phyloP scores from a whole-genome alignment of 2,113 vertebrate species.

The Cairina moschata region DNA sequence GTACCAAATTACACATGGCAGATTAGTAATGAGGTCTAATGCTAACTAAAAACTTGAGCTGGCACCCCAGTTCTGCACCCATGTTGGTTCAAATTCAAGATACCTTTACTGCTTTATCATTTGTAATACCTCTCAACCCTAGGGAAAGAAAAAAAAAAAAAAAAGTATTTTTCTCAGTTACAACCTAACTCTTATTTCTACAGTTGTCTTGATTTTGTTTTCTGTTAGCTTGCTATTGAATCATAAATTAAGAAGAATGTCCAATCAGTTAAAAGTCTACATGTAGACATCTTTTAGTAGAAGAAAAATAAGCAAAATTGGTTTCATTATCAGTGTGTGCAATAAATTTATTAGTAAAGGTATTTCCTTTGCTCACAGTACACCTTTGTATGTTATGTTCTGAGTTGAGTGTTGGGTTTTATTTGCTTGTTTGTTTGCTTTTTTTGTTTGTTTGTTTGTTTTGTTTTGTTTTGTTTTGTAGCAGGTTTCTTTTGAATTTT shows the following conservation, averaged over 20 bases:
- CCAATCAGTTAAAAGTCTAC: background rate
- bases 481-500: background rate
- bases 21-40: background rate
- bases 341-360: background rate
- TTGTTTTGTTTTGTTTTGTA: background rate
- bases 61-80: background rate
- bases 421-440: background rate
- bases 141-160: too few species aligned
- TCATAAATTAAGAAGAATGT: background rate
- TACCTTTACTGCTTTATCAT: too few species aligned
- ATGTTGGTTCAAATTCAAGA: background rate
- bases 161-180: too few species aligned
- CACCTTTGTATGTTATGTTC: background rate
- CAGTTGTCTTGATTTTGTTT: background rate
- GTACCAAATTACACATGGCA: background rate
- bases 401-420: background rate
- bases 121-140: too few species aligned
- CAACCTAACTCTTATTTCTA: background rate
- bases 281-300: background rate
- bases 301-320: background rate
- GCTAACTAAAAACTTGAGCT: background rate
- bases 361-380: background rate
- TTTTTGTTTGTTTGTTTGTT: background rate
- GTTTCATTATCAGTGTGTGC: background rate
- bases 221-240: background rate